These are phyloP conservation scores for Palythoa caribaeorum DNA, from an alignment of 92 coral and sea anemone species.

Conservation along the genomic window DNA sequence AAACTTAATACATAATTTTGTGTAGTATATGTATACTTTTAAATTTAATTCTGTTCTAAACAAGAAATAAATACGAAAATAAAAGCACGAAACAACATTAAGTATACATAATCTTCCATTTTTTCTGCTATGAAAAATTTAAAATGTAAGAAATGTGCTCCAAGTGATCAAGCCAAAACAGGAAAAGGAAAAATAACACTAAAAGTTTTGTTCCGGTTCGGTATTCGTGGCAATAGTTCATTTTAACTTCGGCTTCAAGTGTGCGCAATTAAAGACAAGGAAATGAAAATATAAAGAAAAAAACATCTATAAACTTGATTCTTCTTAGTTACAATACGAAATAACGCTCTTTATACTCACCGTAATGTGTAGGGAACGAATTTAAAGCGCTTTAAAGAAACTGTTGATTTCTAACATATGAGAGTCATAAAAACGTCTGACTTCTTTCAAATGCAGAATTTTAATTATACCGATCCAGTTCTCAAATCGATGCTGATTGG, in stretches of 20 bases:
- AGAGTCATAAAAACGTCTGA: background rate
- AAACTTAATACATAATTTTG: no score
- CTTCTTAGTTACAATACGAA: background rate
- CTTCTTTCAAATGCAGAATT: background rate
- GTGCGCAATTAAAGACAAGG: background rate
- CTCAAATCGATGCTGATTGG: slow-evolving; percentile 29
- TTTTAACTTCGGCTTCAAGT: background rate
- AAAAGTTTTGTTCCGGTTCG: background rate
- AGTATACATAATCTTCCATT: background rate
- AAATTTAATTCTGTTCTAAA: background rate
- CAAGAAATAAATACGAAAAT: background rate
- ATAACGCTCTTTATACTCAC: background rate
- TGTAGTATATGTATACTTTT: background rate
- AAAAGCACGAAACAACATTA: background rate
- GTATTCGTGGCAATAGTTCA: background rate
- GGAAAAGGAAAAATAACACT: background rate
- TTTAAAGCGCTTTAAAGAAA: background rate
- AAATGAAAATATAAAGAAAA: background rate
- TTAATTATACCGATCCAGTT: background rate
- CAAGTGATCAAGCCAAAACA: no score
- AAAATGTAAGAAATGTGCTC: no score
- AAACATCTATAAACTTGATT: background rate
- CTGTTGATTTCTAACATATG: background rate
- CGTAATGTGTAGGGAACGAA: background rate
- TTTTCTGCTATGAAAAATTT: no score